Evolutionary conservation across 2,888 invertebrate genomes (phyloP), one percentile per base, ranked within the genome.

Genomic region (Hypomecis punctinalis): DNA sequence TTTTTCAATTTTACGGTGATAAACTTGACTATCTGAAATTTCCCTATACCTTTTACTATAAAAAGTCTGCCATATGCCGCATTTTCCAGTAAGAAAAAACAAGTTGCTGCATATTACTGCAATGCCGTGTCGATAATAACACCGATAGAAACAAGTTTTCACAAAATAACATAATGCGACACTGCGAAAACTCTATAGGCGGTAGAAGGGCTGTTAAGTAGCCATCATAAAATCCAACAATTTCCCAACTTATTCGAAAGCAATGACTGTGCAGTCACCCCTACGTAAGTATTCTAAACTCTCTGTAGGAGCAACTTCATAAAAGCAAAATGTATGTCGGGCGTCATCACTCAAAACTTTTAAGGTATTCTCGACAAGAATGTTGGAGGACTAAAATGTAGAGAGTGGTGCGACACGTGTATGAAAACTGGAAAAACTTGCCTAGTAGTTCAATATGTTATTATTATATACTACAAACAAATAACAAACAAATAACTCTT

Each of bases 261-360:
- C 73, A 72, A 81, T 78, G 76, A 73, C 74, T 75, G 68, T 62
- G 71, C 68, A 64, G 58, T 70, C 55, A 66, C 63, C 68, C 64
- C 66, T 47, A 72, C 59, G 70, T 76, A 77, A 80, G 75, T 78
- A 79, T 81, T 81, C 72, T 57, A 68, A 68, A 68, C 70, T 68
- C 71, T 67, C 67, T 64, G 57, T 65, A 49, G 56, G 58, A 65
- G 57, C 70, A 80, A 81, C 76, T 81, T 80, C 79, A 81, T 83
- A 80, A 82, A 78, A 76, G 76, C 71, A 69, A 82, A 84, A 83
- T 82, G 56, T 56, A 80, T 84, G 81, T 82, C 73, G 69, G 73
- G 74, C 77, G 75, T 84, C 85, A 85, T 85, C 82, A 73, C 78
- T 80, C 77, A 83, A 77, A 83, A 82, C 80, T 85, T 80, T 77